Base-by-base conservation (phyloP, 2,888 invertebrate genomes). In the Drosophila atroscutellata region DNA sequence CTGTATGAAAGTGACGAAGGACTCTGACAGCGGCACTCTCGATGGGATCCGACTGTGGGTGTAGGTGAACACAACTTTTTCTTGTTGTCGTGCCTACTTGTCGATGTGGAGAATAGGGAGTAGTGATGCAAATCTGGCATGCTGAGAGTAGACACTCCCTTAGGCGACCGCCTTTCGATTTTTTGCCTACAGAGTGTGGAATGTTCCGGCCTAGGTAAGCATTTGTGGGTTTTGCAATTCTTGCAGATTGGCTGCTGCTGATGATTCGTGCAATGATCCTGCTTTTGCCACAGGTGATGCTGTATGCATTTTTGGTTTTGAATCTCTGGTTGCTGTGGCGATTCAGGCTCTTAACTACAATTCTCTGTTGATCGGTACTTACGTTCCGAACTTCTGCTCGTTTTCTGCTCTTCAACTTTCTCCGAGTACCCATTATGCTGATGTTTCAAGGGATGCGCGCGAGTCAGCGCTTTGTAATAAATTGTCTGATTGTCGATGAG, bases 401-500 rank as follows among this genome's bases (percentile, higher is more conserved):
- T 34, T 8, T 49, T 74, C 1, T 8, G 56, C 1, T 54, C 67
- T 11, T 65, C 30, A 7, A n/a, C 13, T 26, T 20, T 36, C 13
- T 62, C 56, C 9, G 39, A 65, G 18, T 77, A 69, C 18, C 28
- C 66, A 1, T 45, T 61, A 18, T 7, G 37, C 1, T 34, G 58
- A 13, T 59, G 56, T 11, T 57, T 70, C 20, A 37, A 24, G 0
- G 8, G 7, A 2, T 68, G 74, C 18, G 72, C 62, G 24, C 68
- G 70, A 37, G 63, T 71, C 0, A 87, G 58, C 0, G 83, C 64
- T 1, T 74, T 65, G 56, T 71, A 89, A 32, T 86, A 69, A 36
- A 83, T 47, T 3, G 72, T 87, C 42, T 80, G 86, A 32, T 66
- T 77, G 51, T 91, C 83, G 34, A 83, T 89, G 1, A 87, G 80